Base-by-base conservation (phyloP, 2,113 vertebrate species). In the Eira barbara region DNA sequence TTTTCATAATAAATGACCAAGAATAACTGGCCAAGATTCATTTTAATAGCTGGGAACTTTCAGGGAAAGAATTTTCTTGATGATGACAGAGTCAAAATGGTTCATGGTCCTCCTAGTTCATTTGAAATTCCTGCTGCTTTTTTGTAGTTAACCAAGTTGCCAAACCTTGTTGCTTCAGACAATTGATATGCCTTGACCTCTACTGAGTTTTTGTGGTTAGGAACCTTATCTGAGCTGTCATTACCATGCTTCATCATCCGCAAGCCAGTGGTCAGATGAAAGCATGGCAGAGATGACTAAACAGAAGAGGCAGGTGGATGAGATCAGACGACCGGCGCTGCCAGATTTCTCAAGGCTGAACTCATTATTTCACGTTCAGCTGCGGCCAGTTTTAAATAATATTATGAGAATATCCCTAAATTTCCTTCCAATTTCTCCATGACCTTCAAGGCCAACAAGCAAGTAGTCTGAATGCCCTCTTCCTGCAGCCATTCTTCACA, bases 261-360 rank as follows among this genome's bases (percentile, higher is more conserved):
- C 47, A 83, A 92, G 57, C 36, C 63, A 90, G 31, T 65, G 92
- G 92, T 95, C 80, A 97, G 92, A 97, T 90, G 92, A 96, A 93
- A 96, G 79, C 36, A 0, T 59, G 67, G 73, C 42, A 49, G 79
- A 12, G 78, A 96, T 96, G 93, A 98, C 94, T 96, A 55, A 94
- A 90, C 15, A 87, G 73, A 96, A 80, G 74, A 97, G 76, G 92
- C 96, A 97, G 95, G 95, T 96, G 95, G 89, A 42, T 97, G 97
- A 98, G 83, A 47, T 97, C 92, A 98, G 95, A 31, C 61, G 42
- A 63, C 10, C 11, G 6, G 39, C 25, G 4, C 27, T 67, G 90
- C 95, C 95, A 97, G 87, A 97, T 94, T 96, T 95, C 74, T 96
- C 52, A 78, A 21, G 18, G 74, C 80, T 97, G 94, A 97, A 87